phyloP scores from a whole-genome alignment of 2,888 invertebrate genomes.

The Andrena bicolor region DNA sequence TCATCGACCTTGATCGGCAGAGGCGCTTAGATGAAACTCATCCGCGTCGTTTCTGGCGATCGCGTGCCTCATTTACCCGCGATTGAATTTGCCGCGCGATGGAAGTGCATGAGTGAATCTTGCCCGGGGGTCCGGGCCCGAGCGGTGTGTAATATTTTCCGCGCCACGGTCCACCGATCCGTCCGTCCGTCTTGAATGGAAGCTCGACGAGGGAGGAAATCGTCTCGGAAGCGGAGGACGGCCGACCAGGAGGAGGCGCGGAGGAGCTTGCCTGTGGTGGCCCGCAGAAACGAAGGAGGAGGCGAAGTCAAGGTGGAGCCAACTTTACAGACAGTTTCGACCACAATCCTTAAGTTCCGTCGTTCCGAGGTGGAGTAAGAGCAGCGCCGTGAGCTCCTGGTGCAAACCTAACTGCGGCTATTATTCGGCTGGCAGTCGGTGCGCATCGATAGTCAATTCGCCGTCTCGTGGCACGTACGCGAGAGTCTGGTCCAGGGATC shows the following conservation, averaged over 20 bases:
- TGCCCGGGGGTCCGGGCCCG: neutral
- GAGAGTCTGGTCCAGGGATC: slow-evolving; percentile 1
- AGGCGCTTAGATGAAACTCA: slow-evolving; percentile 4
- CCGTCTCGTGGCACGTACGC: slow-evolving; percentile 53
- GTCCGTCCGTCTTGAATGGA: slow-evolving; percentile 15
- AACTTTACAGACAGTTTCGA: slow-evolving; percentile 76
- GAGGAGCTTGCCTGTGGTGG: slow-evolving; percentile 3
- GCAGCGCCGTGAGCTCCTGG: slow-evolving; percentile 22
- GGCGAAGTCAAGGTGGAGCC: slow-evolving; percentile 58
- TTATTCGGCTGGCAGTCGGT: slow-evolving; percentile 50
- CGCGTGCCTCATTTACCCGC: slow-evolving; percentile 60
- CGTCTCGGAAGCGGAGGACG: slow-evolving; percentile 27
- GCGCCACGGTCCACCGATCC: slow-evolving; percentile 7
- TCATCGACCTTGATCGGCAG: slow-evolving; percentile 44
- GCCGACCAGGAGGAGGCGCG: neutral
- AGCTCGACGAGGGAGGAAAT: slow-evolving; percentile 16
- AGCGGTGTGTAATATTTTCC: slow-evolving; percentile 49
- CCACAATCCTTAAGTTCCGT: slow-evolving; percentile 75
- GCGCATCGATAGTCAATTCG: slow-evolving; percentile 70
- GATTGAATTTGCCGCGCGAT: slow-evolving; percentile 62
- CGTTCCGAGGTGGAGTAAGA: slow-evolving; percentile 45
- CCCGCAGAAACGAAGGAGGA: slow-evolving; percentile 27
- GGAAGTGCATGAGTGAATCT: slow-evolving; percentile 63
- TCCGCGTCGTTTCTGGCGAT: slow-evolving; percentile 26
- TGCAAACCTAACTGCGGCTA: slow-evolving; percentile 59